Conservation (phyloP, 2,113 vertebrate genomes). For the Gobiocypris rarus region DNA sequence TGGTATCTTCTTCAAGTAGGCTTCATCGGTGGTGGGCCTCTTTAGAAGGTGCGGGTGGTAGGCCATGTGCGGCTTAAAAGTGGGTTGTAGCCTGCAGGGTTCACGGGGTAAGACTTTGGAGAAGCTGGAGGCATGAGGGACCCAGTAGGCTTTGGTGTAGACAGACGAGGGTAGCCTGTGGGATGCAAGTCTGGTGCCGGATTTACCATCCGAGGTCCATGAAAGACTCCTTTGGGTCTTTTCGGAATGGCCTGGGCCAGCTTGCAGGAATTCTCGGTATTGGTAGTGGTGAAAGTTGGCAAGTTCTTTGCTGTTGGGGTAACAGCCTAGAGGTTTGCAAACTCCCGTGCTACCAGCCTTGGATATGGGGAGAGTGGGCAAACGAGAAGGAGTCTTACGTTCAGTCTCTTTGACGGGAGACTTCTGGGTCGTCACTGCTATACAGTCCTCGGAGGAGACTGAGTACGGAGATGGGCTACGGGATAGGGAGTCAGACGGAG, state of each 20-base stretch:
- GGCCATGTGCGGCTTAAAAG: constrained; percentile 53
- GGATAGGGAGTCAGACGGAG: constrained; percentile 71
- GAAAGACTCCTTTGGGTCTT: constrained; percentile 61
- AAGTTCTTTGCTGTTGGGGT: constrained; percentile 55
- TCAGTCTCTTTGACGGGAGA: constrained; percentile 41
- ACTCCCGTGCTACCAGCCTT: constrained; percentile 45
- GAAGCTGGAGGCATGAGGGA: constrained; percentile 71
- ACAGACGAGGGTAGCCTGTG: constrained; percentile 37
- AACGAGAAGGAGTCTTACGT: constrained; percentile 39
- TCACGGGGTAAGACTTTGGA: constrained; percentile 72
- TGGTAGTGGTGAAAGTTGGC: constrained; percentile 39
- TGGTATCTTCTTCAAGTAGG: constrained; percentile 60
- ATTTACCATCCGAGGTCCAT: constrained; percentile 59
- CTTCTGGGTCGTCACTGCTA: constrained; percentile 51
- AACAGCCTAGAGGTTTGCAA: constrained; percentile 55
- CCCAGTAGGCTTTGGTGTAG: constrained; percentile 58
- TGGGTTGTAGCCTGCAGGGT: constrained; percentile 63
- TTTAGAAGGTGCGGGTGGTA: constrained; percentile 57
- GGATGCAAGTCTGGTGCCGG: constrained; percentile 33
- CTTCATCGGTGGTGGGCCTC: constrained; percentile 54
- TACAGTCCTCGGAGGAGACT: constrained; percentile 75
- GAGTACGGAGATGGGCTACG: constrained; percentile 74
- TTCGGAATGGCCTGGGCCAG: constrained; percentile 24
- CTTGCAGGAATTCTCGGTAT: constrained; percentile 54
- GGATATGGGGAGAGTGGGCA: constrained; percentile 44